Evolutionary conservation across 2,113 vertebrate genomes (phyloP).

Genomic region (Esox niger): DNA sequence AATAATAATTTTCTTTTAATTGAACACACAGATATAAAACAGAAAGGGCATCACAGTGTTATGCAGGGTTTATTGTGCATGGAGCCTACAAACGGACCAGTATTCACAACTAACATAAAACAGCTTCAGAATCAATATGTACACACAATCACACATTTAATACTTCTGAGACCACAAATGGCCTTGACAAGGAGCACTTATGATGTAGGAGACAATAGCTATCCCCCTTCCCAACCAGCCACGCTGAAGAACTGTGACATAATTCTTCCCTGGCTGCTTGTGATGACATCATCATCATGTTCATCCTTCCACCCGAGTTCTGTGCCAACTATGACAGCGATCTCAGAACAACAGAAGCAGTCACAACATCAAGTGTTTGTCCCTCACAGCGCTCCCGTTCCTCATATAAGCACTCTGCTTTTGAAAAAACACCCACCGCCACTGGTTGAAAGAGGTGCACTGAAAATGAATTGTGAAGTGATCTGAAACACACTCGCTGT

Average conservation of each 20-base stretch:
- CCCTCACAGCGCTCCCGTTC: neutral
- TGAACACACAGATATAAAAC: neutral
- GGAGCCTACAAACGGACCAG: neutral
- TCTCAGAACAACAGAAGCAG: constrained; percentile 24
- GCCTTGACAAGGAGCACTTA: constrained; percentile 6
- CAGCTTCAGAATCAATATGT: constrained; percentile 1
- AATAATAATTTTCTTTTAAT: too few relatives aligned
- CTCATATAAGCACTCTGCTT: too few relatives aligned
- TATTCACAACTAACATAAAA: neutral
- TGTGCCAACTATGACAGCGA: constrained; percentile 9
- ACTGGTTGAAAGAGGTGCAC: constrained; percentile 5
- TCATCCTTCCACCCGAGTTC: too few relatives aligned
- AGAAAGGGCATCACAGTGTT: neutral
- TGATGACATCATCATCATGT: too few relatives aligned
- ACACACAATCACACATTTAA: constrained; percentile 12
- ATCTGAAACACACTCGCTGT: too few relatives aligned
- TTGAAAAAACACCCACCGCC: too few relatives aligned
- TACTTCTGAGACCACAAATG: neutral
- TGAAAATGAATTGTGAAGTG: too few relatives aligned
- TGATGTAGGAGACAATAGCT: neutral
- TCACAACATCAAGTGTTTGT: constrained; percentile 10
- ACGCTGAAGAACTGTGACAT: constrained; percentile 17
- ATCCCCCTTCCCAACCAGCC: neutral
- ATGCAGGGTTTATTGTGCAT: neutral
- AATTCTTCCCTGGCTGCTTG: neutral